Conservation (phyloP, 2,888 invertebrate species). For the Sphinx pinastri region DNA sequence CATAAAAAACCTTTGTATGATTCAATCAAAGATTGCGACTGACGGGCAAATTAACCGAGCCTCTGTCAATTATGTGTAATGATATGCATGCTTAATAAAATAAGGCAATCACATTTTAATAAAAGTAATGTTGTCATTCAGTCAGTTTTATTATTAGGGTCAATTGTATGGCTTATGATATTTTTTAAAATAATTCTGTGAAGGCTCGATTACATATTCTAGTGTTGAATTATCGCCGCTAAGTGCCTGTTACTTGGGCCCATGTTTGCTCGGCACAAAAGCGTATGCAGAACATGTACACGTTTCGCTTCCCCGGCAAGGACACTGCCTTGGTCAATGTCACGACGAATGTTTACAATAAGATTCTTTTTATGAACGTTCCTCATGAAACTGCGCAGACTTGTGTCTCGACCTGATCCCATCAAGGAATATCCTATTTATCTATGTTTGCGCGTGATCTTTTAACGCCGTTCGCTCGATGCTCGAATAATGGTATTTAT, state of each 20-base stretch:
- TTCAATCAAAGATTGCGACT: neutral
- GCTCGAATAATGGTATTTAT: neutral
- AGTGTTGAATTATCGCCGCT: conserved; percentile 1
- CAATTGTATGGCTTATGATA: no score
- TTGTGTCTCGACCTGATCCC: conserved; percentile 5
- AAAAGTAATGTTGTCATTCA: no score
- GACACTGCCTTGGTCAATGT: conserved; percentile 63
- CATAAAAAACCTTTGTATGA: neutral
- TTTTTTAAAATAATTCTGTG: no score
- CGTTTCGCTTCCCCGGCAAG: conserved; percentile 55
- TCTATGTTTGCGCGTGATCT: conserved; percentile 4
- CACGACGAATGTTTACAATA: conserved; percentile 55
- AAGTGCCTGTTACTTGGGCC: conserved; percentile 14
- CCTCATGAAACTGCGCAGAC: conserved; percentile 40
- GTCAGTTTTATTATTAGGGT: no score
- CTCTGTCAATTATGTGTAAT: neutral
- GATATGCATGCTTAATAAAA: no score
- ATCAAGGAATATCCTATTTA: conserved; percentile 3
- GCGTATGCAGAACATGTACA: conserved; percentile 40
- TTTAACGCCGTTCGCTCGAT: neutral
- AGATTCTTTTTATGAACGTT: conserved; percentile 40
- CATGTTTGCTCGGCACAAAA: conserved; percentile 33
- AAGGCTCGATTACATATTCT: neutral
- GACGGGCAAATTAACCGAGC: neutral
- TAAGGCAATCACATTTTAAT: no score